Evolutionary conservation across 2,888 invertebrate species (phyloP).

Genomic region (Drosophila stalkeri): DNA sequence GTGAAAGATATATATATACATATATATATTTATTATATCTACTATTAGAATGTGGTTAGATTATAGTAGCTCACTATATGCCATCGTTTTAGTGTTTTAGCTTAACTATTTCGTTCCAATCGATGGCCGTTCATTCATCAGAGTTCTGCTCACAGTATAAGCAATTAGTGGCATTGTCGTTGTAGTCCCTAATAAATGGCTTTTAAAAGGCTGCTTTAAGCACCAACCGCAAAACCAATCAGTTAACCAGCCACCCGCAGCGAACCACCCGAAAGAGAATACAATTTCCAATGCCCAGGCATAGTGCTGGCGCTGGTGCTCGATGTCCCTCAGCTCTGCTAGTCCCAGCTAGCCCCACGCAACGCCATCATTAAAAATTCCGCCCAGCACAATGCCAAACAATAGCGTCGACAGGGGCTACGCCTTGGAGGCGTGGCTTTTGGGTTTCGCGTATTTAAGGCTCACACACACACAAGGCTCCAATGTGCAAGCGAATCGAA

Average conservation of each 20-base stretch:
- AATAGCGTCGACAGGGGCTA: conserved; percentile 48
- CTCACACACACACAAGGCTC: no score
- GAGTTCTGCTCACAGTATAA: neutral
- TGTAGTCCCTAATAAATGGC: conserved; percentile 37
- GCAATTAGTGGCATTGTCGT: conserved; percentile 41
- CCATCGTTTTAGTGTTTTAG: no score
- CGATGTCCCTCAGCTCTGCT: neutral
- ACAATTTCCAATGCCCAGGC: neutral
- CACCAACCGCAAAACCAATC: conserved; percentile 59
- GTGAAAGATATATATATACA: neutral
- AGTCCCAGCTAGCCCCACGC: neutral
- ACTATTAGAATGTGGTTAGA: no score
- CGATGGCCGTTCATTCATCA: neutral
- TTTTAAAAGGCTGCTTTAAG: conserved; percentile 30
- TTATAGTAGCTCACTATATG: no score
- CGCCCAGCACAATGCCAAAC: conserved; percentile 53
- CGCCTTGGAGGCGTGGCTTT: conserved; percentile 42
- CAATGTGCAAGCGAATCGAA: conserved; percentile 62
- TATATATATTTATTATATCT: no score
- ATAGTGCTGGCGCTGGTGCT: neutral
- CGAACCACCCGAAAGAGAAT: conserved; percentile 4
- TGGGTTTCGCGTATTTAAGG: conserved; percentile 44
- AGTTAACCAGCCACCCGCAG: conserved; percentile 49
- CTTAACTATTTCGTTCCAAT: no score
- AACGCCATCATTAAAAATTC: conserved; percentile 66